These are phyloP conservation scores for Pseudanteris insignis DNA, from an alignment of 2,888 invertebrate species.

Conservation along the genomic window DNA sequence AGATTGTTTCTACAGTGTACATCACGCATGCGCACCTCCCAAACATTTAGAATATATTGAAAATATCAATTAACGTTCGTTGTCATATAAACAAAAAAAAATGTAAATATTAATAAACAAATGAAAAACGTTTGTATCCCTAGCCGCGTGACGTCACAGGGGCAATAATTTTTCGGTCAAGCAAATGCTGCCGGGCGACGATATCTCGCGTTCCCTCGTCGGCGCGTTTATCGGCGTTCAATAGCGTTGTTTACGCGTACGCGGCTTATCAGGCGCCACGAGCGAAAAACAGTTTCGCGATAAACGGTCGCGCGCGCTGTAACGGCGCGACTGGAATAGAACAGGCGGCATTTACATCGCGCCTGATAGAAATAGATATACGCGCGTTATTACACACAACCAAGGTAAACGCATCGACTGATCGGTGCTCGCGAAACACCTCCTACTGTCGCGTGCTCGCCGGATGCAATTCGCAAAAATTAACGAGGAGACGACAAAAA, in stretches of 20 bases:
- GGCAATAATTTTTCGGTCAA: too few species aligned
- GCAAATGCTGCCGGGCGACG: too few species aligned
- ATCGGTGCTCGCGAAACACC: constrained; percentile 37
- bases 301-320: constrained; percentile 16
- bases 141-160: too few species aligned
- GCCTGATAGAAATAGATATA: constrained; percentile 39
- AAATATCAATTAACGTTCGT: too few species aligned
- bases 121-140: too few species aligned
- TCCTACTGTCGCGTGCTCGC: constrained; percentile 37
- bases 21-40: too few species aligned
- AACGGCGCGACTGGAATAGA: constrained; percentile 37
- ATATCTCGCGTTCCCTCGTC: too few species aligned
- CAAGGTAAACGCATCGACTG: constrained; percentile 42
- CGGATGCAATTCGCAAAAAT: constrained; percentile 45
- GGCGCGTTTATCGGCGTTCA: too few species aligned
- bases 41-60: too few species aligned
- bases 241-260: constrained; percentile 11
- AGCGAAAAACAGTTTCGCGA: constrained; percentile 27
- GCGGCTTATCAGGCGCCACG: constrained; percentile 28
- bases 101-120: too few species aligned
- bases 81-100: too few species aligned
- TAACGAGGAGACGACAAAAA: constrained; percentile 42
- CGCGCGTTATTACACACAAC: constrained; percentile 37
- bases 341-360: constrained; percentile 33
- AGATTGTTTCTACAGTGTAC: too few species aligned